Conservation (phyloP, 2,888 invertebrate genomes). For the Nemotelus pantherinus region DNA sequence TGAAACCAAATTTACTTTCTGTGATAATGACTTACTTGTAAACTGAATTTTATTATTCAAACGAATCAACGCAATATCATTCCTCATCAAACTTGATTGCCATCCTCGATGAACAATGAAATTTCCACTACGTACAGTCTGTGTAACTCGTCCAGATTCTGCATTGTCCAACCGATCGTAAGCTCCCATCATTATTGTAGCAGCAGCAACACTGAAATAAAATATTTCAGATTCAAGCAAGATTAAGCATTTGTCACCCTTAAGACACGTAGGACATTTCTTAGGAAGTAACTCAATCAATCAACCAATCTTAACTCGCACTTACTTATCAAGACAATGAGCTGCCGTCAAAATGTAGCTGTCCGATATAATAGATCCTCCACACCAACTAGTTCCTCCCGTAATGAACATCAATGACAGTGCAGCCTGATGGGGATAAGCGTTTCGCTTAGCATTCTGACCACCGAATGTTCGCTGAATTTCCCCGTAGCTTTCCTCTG, state of each 20-base stretch:
- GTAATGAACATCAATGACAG: constrained; percentile 54
- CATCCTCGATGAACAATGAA: background rate
- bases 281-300: too few relatives aligned
- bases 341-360: constrained; percentile 60
- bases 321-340: constrained; percentile 58
- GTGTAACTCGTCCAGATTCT: background rate
- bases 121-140: background rate
- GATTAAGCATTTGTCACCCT: too few relatives aligned
- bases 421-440: constrained; percentile 60
- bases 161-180: background rate
- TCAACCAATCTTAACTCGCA: background rate
- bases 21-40: background rate
- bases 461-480: constrained; percentile 43
- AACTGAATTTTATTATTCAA: background rate
- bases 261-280: too few relatives aligned
- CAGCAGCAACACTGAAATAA: background rate
- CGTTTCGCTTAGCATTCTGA: constrained; percentile 46
- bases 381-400: constrained; percentile 53
- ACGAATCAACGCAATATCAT: constrained; percentile 31
- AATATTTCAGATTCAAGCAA: background rate
- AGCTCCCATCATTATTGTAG: background rate
- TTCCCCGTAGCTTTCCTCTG: too few relatives aligned
- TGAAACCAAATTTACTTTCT: too few relatives aligned
- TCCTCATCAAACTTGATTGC: background rate
- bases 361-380: constrained; percentile 58